Base-by-base conservation (phyloP, 2,113 vertebrate species). In the Okapia johnstoni region DNA sequence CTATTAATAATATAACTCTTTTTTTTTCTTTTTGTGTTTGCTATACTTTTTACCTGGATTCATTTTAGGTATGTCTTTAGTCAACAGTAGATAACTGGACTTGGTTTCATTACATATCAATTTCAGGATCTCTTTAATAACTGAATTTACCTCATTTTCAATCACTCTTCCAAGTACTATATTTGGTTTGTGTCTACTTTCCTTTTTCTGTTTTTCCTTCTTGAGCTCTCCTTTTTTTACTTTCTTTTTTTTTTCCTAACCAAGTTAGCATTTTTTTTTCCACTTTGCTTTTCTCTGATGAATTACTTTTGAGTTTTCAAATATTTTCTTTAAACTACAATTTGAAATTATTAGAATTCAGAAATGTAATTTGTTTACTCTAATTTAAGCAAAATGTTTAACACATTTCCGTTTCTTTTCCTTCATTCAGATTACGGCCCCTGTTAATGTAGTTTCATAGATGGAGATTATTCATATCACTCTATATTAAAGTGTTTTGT, bases 61-160 rank as follows among this genome's bases (percentile, higher is more conserved):
- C 26, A 3, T 90, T 97, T 94, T 48, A 93, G 52, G 57, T 57
- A 30, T 88, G n/a, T 80, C 43, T 79, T 93, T 73, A 90, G 43
- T 96, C 43, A 93, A 93, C 40, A 86, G 77, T 85, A 54, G 26
- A n/a, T 46, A 86, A 89, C 50, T 70, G n/a, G 26, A 23, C 26
- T 97, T 87, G 43, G 57, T 52, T 91, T 90, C 77, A 81, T 63
- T 90, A 81, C 25, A 12, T 80, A 52, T 7, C 33, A 91, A 25
- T 54, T 88, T 95, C 17, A 95, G 81, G 33, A 91, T 70, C 19
- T 93, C 58, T 86, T 94, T 46, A 87, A 90, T 52, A 88, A 90
- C 5, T 6, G 19, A 85, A 11, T 28, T 97, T 52, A 85, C 76
- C 43, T 87, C 30, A 73, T 60, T 77, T 90, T 30, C 2, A 33